These are phyloP conservation scores for Urocolius indicus DNA, from an alignment of 2,113 vertebrate genomes.

Conservation along the genomic window DNA sequence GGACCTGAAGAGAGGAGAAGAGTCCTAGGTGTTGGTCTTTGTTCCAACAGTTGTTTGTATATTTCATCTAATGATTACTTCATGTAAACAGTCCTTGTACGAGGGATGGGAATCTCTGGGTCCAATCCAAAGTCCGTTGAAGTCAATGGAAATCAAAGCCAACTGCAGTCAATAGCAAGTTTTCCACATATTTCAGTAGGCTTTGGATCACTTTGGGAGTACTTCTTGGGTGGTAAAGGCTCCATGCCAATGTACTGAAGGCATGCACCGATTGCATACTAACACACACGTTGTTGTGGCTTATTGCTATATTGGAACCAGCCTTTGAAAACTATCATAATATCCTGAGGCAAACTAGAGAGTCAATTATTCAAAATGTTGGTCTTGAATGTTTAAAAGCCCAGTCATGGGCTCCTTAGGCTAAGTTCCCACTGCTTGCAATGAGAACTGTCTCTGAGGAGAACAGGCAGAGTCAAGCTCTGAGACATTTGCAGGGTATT, in stretches of 20 bases:
- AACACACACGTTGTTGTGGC: constrained; percentile 69
- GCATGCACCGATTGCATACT: constrained; percentile 57
- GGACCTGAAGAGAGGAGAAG: background rate
- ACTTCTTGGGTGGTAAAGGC: constrained; percentile 69
- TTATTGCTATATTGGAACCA: constrained; percentile 68
- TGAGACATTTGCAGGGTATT: background rate
- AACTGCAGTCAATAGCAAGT: constrained; percentile 57
- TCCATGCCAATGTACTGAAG: constrained; percentile 56
- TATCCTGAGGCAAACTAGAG: constrained; percentile 57
- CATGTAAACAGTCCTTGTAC: background rate
- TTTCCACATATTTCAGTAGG: constrained; percentile 64
- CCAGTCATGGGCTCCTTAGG: constrained; percentile 36
- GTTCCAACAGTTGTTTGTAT: constrained; percentile 28
- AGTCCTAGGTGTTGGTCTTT: constrained; percentile 13
- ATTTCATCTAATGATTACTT: constrained; percentile 18
- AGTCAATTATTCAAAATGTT: constrained; percentile 66
- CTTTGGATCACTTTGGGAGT: constrained; percentile 37
- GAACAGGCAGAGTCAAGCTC: background rate
- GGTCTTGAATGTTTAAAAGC: constrained; percentile 57
- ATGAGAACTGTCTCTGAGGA: background rate
- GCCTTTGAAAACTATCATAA: constrained; percentile 64
- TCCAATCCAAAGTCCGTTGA: background rate
- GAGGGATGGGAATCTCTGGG: background rate
- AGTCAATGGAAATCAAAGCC: constrained; percentile 39
- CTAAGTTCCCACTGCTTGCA: constrained; percentile 41